Percentiles rank a stretch among this genome's conserved stretches.
Conservation (phyloP, 2,888 invertebrate species). For the Macrophya alboannulata region DNA sequence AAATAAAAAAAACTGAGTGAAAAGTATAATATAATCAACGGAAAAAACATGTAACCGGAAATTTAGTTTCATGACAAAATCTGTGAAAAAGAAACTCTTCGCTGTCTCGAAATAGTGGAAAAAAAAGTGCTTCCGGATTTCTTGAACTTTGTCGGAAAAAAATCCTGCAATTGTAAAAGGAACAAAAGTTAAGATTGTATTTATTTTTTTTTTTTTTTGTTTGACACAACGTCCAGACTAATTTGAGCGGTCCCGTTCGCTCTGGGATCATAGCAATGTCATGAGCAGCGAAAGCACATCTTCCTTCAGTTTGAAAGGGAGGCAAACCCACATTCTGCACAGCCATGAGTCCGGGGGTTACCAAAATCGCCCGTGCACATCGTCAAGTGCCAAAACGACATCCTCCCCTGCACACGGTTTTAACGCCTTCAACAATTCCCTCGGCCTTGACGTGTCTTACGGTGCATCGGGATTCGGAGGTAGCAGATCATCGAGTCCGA, state of each 20-base stretch:
- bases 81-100: background rate
- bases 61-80: background rate
- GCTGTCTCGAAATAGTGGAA: too few species aligned
- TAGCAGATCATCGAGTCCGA: conserved; percentile 23
- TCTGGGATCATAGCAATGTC: conserved; percentile 64
- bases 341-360: conserved; percentile 25
- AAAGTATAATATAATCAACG: background rate
- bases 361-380: background rate
- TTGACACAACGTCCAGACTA: background rate
- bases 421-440: conserved; percentile 71
- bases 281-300: conserved; percentile 66
- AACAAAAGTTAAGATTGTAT: background rate
- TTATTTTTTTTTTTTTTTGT: background rate
- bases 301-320: conserved; percentile 37
- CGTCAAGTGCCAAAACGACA: background rate
- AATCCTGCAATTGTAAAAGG: too few species aligned
- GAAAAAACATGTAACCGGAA: background rate
- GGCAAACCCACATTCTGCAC: conserved; percentile 12
- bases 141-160: background rate
- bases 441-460: conserved; percentile 75
- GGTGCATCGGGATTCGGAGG: conserved; percentile 51
- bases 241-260: conserved; percentile 41
- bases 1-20: background rate
- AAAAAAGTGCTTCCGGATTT: background rate
- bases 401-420: conserved; percentile 63